These are phyloP conservation scores for Hydropotes inermis DNA, from an alignment of 2,113 vertebrate genomes.

Conservation along the genomic window DNA sequence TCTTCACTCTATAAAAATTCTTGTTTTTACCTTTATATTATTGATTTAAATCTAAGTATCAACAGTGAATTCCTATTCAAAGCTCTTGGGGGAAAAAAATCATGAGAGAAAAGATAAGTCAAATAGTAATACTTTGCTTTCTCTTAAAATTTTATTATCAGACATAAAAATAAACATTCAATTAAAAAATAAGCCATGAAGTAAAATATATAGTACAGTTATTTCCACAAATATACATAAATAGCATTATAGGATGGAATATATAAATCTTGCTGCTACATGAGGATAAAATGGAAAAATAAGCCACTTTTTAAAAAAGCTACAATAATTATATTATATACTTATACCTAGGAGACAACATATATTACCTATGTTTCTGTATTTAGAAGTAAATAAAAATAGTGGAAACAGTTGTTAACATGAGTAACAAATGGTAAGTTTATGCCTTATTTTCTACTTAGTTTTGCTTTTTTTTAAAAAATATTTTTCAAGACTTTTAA, in stretches of 20 bases:
- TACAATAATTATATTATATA: background rate
- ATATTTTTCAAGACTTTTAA: background rate
- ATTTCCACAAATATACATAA: background rate
- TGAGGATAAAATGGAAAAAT: background rate
- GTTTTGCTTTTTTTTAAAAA: background rate
- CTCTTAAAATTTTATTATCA: background rate
- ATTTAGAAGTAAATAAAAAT: background rate
- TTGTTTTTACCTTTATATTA: background rate
- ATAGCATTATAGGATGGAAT: background rate
- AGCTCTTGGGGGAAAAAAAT: background rate
- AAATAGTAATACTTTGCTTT: background rate
- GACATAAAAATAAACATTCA: slow-evolving; percentile 10
- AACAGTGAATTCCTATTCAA: background rate
- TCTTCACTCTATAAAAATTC: background rate
- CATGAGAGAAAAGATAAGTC: background rate
- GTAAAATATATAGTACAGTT: background rate
- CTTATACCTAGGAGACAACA: background rate
- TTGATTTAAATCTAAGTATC: background rate
- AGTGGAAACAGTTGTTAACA: background rate
- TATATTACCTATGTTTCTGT: background rate
- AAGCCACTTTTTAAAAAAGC: background rate
- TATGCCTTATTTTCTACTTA: background rate
- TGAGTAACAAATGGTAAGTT: background rate
- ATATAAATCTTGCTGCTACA: background rate
- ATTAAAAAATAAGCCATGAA: background rate